These are phyloP conservation scores for Dasypolia templi DNA, from an alignment of 2,888 invertebrate species.

Conservation along the genomic window DNA sequence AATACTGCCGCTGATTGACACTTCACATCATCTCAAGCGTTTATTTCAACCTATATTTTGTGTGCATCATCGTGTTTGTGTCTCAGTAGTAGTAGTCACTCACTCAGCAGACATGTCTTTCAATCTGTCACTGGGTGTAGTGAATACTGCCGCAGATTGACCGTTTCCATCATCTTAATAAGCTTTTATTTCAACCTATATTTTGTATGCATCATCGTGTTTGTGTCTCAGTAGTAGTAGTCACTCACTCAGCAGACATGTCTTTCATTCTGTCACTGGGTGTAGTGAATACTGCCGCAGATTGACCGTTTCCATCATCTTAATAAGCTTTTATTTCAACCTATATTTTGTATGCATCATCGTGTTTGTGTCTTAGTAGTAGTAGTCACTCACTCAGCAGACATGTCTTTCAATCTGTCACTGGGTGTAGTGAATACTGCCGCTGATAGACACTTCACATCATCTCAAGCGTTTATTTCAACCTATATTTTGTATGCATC, in stretches of 20 bases:
- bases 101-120: background rate
- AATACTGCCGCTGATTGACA: too few relatives aligned
- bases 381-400: too few relatives aligned
- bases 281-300: conserved; percentile 17
- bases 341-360: background rate
- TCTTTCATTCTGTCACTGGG: conserved; percentile 34
- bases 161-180: too few relatives aligned
- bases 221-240: background rate
- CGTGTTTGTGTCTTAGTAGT: background rate
- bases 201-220: background rate
- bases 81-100: background rate
- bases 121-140: conserved; percentile 39
- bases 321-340: background rate
- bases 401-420: too few relatives aligned
- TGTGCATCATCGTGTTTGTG: background rate
- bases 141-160: conserved; percentile 18
- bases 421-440: too few relatives aligned
- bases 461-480: too few relatives aligned
- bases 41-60: background rate
- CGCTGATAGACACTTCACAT: too few relatives aligned
- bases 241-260: conserved; percentile 11
- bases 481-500: too few relatives aligned
- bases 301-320: background rate
- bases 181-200: too few relatives aligned
- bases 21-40: too few relatives aligned